Evolutionary conservation across 2,113 vertebrate genomes (phyloP).

Genomic region (Lontra canadensis): DNA sequence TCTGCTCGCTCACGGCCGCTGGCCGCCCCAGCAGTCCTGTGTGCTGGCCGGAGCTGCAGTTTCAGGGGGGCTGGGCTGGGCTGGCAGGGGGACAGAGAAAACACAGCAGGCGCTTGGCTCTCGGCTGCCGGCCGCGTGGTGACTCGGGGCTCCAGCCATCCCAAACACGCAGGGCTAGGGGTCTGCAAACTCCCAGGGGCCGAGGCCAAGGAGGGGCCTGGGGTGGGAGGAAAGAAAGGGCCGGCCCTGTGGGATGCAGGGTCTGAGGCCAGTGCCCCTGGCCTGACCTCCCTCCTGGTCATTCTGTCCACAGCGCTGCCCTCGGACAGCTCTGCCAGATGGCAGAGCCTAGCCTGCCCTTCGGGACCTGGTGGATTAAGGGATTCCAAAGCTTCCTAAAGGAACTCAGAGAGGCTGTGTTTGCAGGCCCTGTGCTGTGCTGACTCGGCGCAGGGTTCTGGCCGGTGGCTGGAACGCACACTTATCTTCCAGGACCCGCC

Average conservation of each 20-base stretch:
- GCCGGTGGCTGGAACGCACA: fast-evolving
- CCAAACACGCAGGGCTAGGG: neutral
- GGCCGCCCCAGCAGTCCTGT: fast-evolving
- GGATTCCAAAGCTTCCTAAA: neutral
- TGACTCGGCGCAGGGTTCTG: neutral
- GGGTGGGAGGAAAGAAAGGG: neutral
- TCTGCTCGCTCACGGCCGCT: fast-evolving
- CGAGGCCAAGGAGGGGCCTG: fast-evolving
- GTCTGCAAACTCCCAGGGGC: fast-evolving
- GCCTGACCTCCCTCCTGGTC: neutral
- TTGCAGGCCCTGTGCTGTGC: fast-evolving
- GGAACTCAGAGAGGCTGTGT: fast-evolving
- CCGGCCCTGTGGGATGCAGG: fast-evolving
- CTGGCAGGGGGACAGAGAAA: neutral
- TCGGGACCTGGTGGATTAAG: neutral
- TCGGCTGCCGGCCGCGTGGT: neutral
- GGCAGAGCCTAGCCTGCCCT: fast-evolving
- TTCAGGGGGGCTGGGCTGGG: neutral
- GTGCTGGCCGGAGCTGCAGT: fast-evolving
- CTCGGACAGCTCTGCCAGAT: neutral
- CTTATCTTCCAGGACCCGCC: neutral
- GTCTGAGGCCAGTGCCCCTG: neutral
- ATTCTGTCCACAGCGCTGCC: neutral
- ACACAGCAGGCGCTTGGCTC: conserved; percentile 32
- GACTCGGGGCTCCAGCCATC: conserved; percentile 4